phyloP scores from a whole-genome alignment of 1,140 invertebrate genomes.

The Zophobas atratus region DNA sequence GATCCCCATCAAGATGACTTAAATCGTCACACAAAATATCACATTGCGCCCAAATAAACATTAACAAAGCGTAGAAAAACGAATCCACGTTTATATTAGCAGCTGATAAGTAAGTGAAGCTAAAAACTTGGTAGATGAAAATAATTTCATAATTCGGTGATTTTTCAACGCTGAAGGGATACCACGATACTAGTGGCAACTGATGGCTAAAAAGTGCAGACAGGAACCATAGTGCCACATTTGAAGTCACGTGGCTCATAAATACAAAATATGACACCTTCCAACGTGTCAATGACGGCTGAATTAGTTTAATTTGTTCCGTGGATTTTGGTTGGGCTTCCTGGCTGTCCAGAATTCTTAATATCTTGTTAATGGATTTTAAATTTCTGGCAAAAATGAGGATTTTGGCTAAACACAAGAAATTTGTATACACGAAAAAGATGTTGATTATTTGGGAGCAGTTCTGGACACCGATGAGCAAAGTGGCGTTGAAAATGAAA shows the following conservation, averaged over 20 bases:
- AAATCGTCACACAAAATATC: no score
- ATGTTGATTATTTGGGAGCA: constrained; percentile 7
- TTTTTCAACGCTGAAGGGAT: constrained; percentile 5
- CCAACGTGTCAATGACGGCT: background rate
- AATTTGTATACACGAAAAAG: constrained; percentile 11
- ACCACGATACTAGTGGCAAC: constrained; percentile 26
- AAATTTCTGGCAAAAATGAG: constrained; percentile 5
- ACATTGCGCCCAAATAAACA: no score
- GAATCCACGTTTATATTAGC: constrained; percentile 22
- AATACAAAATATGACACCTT: background rate
- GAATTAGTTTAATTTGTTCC: background rate
- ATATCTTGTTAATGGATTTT: background rate
- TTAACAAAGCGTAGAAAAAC: background rate
- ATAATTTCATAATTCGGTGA: constrained; percentile 18
- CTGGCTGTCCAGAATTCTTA: no score
- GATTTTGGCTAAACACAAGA: background rate
- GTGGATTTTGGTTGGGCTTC: background rate
- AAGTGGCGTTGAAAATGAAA: background rate
- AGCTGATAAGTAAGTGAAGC: background rate
- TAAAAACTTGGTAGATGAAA: constrained; percentile 22
- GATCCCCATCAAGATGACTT: no score
- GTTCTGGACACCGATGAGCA: background rate
- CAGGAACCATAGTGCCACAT: constrained; percentile 2
- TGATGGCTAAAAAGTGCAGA: background rate
- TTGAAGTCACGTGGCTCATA: background rate